A percentile compares a stretch with the other conserved stretches of the same genome.
These are phyloP conservation scores for Muschampia staudingeri DNA, from an alignment of 2,888 invertebrate genomes.

Conservation along the genomic window DNA sequence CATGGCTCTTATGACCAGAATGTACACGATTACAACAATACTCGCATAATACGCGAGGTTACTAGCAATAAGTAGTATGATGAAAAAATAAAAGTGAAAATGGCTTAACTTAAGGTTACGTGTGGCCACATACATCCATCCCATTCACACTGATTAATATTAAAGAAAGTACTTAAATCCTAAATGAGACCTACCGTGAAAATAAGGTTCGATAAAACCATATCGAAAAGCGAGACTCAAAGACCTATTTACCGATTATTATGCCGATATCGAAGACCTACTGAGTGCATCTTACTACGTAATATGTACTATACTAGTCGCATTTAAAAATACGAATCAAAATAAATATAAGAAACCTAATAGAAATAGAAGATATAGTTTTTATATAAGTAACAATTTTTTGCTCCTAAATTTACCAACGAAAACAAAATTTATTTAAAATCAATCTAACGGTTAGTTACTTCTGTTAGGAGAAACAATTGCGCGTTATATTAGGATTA, in stretches of 20 bases:
- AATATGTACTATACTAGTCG: conserved; percentile 78
- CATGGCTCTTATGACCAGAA: conserved; percentile 89
- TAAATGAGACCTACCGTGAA: conserved; percentile 83
- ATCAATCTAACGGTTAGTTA: conserved; percentile 76
- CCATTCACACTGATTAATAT: conserved; percentile 81
- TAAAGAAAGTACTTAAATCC: conserved; percentile 82
- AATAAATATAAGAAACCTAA: conserved; percentile 79
- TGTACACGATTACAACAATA: conserved; percentile 85
- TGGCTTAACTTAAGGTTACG: conserved; percentile 84
- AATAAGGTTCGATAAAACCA: conserved; percentile 82
- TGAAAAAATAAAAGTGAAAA: conserved; percentile 76
- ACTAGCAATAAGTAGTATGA: conserved; percentile 76
- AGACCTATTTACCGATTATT: conserved; percentile 80
- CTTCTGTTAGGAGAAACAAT: conserved; percentile 79
- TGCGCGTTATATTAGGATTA: conserved; percentile 84
- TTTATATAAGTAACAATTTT: conserved; percentile 87
- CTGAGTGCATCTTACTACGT: conserved; percentile 74
- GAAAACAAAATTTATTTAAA: conserved; percentile 82
- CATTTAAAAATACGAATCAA: conserved; percentile 77
- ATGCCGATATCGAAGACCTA: conserved; percentile 78
- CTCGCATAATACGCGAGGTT: conserved; percentile 79
- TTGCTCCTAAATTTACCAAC: conserved; percentile 84
- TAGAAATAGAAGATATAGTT: conserved; percentile 81
- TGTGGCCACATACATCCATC: conserved; percentile 86
- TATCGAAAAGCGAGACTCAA: conserved; percentile 80